Percentiles rank a stretch among this genome's conserved stretches.
Evolutionary conservation across 2,113 vertebrate genomes (phyloP).

Genomic region (Etheostoma spectabile): DNA sequence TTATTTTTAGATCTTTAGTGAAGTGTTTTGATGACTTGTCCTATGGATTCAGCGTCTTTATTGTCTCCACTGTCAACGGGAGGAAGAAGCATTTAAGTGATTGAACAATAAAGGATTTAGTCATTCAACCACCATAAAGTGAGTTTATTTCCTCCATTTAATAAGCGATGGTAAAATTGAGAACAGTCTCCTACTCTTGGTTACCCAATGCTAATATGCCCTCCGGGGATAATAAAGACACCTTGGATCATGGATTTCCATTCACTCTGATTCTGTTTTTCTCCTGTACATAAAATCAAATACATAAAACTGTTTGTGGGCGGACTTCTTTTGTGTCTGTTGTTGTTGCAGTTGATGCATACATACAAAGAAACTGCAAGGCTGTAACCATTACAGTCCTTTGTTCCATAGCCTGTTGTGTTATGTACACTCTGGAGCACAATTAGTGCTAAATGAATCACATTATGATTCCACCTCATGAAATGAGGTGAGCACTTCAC

Average conservation of each 20-base stretch:
- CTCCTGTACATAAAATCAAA: not conserved
- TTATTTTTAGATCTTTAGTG: constrained; percentile 51
- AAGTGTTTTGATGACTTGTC: constrained; percentile 45
- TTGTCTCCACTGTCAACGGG: constrained; percentile 30
- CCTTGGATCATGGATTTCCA: not conserved
- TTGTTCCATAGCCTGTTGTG: constrained; percentile 10
- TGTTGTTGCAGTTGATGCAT: constrained; percentile 26
- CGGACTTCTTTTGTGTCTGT: constrained; percentile 16
- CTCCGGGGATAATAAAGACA: no score
- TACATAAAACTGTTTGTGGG: constrained; percentile 3
- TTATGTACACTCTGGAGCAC: not conserved
- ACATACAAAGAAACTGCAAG: constrained; percentile 25
- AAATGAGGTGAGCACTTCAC: not conserved
- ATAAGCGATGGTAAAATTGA: not conserved
- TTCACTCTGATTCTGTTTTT: not conserved
- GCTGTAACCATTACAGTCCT: constrained; percentile 25
- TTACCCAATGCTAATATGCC: no score
- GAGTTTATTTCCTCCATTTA: not conserved
- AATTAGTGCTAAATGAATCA: constrained; percentile 42
- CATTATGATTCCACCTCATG: constrained; percentile 29
- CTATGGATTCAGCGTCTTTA: not conserved
- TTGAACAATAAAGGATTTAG: not conserved
- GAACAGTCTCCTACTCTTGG: not conserved
- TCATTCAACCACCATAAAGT: not conserved
- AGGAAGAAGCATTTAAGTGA: not conserved